phyloP scores from a whole-genome alignment of 2,888 invertebrate species.

The Corbicula japonica region DNA sequence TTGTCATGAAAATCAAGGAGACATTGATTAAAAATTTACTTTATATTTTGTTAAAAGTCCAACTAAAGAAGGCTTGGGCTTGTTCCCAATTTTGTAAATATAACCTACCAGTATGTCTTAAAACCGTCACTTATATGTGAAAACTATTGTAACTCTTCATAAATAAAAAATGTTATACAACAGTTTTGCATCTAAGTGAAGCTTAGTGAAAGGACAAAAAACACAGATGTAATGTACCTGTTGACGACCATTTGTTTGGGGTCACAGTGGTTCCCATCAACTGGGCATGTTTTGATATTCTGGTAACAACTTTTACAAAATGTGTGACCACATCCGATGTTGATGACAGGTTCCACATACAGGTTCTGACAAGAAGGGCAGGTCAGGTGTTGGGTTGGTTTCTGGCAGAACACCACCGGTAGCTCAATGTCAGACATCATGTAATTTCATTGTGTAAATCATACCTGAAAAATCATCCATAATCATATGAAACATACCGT shows the following conservation, averaged over 20 bases:
- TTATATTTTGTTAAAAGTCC: no score
- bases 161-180: no score
- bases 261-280: conserved; percentile 73
- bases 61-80: no score
- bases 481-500: no score
- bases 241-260: conserved; percentile 76
- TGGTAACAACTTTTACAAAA: conserved; percentile 79
- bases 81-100: no score
- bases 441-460: no score
- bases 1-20: neutral
- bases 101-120: no score
- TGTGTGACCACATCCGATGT: conserved; percentile 82
- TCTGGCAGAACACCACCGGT: conserved; percentile 43
- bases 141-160: no score
- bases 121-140: no score
- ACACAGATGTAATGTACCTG: conserved; percentile 64
- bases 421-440: neutral
- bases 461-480: no score
- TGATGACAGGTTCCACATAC: conserved; percentile 81
- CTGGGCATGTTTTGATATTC: conserved; percentile 67
- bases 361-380: conserved; percentile 78
- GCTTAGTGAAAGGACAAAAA: neutral
- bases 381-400: conserved; percentile 76
- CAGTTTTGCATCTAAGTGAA: no score
- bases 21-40: no score